Conservation (phyloP, 30 jellyfish, hydroid and myxozoan genomes). For the Aurelia sp. region DNA sequence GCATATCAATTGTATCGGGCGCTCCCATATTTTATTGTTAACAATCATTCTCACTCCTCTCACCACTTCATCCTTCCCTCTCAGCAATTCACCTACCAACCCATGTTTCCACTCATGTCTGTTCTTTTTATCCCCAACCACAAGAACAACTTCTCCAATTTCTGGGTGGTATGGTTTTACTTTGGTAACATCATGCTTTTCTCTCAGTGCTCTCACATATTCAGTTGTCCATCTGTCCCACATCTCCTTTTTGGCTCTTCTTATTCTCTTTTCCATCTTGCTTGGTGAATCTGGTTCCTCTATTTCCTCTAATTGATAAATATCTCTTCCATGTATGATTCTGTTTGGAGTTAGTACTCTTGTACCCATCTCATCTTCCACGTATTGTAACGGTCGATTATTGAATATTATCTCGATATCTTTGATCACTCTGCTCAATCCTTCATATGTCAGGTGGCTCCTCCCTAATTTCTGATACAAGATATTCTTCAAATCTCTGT, state of each 20-base stretch:
- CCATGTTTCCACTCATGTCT: conserved; percentile 45
- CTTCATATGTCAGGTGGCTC: too few species aligned
- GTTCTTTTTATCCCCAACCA: conserved; percentile 33
- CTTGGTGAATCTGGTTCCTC: conserved; percentile 38
- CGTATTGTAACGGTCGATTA: too few species aligned
- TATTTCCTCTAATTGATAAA: conserved; percentile 19
- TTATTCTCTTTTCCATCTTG: conserved; percentile 44
- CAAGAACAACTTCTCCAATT: conserved; percentile 51
- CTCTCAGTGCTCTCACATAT: conserved; percentile 68
- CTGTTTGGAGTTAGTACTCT: too few species aligned
- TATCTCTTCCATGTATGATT: too few species aligned
- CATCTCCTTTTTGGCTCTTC: conserved; percentile 45
- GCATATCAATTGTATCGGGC: conserved; percentile 36
- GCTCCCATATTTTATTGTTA: conserved; percentile 36
- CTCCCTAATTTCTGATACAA: too few species aligned
- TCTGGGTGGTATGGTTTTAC: conserved; percentile 58
- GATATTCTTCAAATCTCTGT: too few species aligned
- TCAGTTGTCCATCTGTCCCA: conserved; percentile 76
- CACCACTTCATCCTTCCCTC: conserved; percentile 27
- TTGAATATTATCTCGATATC: too few species aligned
- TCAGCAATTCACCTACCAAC: conserved; percentile 12
- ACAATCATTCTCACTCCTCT: conserved; percentile 58
- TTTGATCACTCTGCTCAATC: too few species aligned
- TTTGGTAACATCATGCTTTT: conserved; percentile 58
- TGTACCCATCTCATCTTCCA: too few species aligned